Evolutionary conservation across 53 echinoderm and acorn worm species (phyloP), one percentile per base, ranked within the genome.

Genomic region (Echinarachnius parma): DNA sequence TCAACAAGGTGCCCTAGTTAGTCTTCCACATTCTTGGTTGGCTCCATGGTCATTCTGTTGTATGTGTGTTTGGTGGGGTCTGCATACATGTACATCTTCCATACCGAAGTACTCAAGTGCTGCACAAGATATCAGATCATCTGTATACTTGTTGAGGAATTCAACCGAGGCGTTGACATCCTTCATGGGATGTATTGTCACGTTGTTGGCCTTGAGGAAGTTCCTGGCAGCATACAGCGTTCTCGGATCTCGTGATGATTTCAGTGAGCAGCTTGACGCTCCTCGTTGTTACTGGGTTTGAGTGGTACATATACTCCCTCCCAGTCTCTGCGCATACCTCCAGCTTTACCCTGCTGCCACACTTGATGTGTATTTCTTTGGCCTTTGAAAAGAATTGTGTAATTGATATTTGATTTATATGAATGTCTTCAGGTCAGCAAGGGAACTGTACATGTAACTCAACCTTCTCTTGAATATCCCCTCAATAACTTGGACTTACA

Each of bases 81-180:
- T 23, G 25, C 20, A 14, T 49, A 14, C 16, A 31, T 31, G 4
- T 23, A 80, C 53, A 34, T 39, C 46, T 1, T 46, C 61, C 70
- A 70, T 80, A 14, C 48, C 59, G 14, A 80, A 70, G 47, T 59
- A 42, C 20, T 74, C 72, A 13, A 75, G 42, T 15, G 64, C 52
- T 4, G 82, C 62, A 60, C 49, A 72, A 20, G 63, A 28, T 34
- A 81, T 75, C 24, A 81, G 52, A 3, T 62, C 65, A 36, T 81
- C 74, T 35, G 82, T 75, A 24, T 81, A 75, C 21, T 36, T 48
- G 11, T 34, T 32, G 11, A 81, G 36, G 26, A 81, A 52, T 24
- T 81, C 82, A 9, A 35, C 75, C 23, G 72, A 46, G 21, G 74
- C 82, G 53, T 75, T 72, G 11, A 81, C 47, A 49, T 81, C 72